Conservation (phyloP, 2,113 vertebrate species). For the Campylomormyrus tamandua region DNA sequence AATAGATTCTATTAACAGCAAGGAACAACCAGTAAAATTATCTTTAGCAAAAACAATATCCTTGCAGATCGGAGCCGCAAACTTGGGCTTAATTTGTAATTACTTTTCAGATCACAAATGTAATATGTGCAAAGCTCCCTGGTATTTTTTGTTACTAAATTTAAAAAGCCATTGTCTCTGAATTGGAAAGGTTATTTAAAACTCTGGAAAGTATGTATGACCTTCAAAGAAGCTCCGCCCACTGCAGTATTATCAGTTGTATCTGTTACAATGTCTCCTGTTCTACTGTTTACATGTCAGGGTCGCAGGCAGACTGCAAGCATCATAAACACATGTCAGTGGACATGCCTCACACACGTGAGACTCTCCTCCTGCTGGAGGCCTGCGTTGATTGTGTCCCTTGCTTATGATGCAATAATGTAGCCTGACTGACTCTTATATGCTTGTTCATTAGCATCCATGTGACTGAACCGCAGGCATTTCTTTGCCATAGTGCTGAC, state of each 20-base stretch:
- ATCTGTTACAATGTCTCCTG: background rate
- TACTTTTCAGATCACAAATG: constrained; percentile 7
- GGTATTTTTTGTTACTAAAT: constrained; percentile 3
- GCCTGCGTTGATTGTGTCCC: background rate
- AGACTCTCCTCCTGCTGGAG: background rate
- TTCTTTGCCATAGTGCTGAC: constrained; percentile 14
- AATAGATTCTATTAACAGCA: background rate
- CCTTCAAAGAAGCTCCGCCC: background rate
- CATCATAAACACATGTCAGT: background rate
- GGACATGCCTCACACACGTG: background rate
- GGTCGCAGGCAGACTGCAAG: background rate
- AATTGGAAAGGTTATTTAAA: constrained; percentile 7
- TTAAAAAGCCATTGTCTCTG: background rate
- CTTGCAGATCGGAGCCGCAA: background rate
- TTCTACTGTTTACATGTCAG: background rate
- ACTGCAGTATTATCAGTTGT: background rate
- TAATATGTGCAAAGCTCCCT: background rate
- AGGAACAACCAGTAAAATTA: background rate
- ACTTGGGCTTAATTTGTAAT: background rate
- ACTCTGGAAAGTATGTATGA: constrained; percentile 12
- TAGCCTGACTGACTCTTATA: background rate
- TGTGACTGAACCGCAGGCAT: constrained; percentile 19
- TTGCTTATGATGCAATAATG: background rate
- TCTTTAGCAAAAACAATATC: background rate
- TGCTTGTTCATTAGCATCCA: constrained; percentile 20